Evolutionary conservation across 2,888 invertebrate genomes (phyloP), one percentile per base, ranked within the genome.

Genomic region (Nudaria mundana): DNA sequence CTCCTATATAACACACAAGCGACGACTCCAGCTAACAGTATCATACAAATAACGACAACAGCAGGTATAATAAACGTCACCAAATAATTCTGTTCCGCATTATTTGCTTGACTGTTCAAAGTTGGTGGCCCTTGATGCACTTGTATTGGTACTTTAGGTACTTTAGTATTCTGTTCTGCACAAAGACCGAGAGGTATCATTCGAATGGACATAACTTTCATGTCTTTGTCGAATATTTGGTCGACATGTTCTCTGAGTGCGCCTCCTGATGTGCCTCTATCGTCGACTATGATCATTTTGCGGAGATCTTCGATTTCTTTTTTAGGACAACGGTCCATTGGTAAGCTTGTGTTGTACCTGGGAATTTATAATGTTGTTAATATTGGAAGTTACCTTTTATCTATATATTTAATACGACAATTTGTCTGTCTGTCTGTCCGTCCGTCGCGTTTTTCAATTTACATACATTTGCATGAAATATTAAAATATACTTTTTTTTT

Each of bases 51-150:
- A 43, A 98, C 95, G 18, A 98, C 95, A 8, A 96, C 91, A 0
- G 96, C 95, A 0, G 98, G 98, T 41, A 98, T 91, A 25, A 98
- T 93, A 53, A 96, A 97, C 6, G 97, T 97, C 34, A 94, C 90
- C 54, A 95, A 75, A 59, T 94, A 94, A 10, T 53, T 66, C 26
- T 68, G 71, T 24, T 75, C 75, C 0, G 66, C 69, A 26, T 66
- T 72, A 7, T 75, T 74, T 0, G 81, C 67, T 40, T 80, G 82
- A 14, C 56, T 68, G 23, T 78, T 78, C 3, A 65, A 46, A 37
- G 76, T 81, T 0, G 75, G 53, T 0, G 66, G 37, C 0, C 74
- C 76, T 0, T 73, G 32, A 11, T 74, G 64, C 0, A 71, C 70
- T 26, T 68, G 77, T 2, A 63, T 57, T 0, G 64, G 54, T 0